Base-by-base conservation (phyloP, 1,140 invertebrate species). In the Liolophura sinensis region DNA sequence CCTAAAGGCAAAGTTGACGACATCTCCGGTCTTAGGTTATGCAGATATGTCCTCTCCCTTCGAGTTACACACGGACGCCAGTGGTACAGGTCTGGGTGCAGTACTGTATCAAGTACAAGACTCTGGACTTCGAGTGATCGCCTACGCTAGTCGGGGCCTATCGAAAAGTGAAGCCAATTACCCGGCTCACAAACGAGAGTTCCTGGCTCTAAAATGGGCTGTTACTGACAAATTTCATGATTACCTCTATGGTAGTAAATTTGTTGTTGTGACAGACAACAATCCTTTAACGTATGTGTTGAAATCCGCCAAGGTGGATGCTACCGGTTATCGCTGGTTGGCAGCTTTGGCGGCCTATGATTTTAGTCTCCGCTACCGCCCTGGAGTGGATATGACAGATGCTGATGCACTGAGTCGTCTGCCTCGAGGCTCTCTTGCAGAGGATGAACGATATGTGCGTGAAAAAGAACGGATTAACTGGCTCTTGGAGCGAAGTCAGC, bases 21-120 rank as follows among this genome's bases (percentile, higher is more conserved):
- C 46, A 0, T 58, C 69, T 50, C 72, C 70, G n/a, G 55, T 77
- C 0, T 56, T 77, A 25, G 65, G 22, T 4, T 73, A 68, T 68
- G 56, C 63, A 24, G 67, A 73, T 51, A 67, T 55, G 6, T 49
- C 24, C 6, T 31, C 46, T 12, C 69, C 55, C 0, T 79, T 76
- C 67, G 71, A 68, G 31, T 31, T 78, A 11, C 72, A 77, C 25
- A 70, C 67, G 18, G 77, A 78, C 60, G 73, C 71, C 14, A 69
- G 65, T 25, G 60, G 66, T 25, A 11, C 18, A 7, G 73, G 67
- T 3, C 24, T 78, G 11, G n/a, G n/a, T n/a, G n/a, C n/a, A n/a
- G 77, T 77, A 0, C 66, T 82, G 47, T 71, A 67, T 24, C 79
- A 79, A 60, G 31, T 52, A 47, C 60, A 70, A 55, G 63, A 75